phyloP scores from a whole-genome alignment of 2,113 vertebrate species.

The Salvelinus alpinus region DNA sequence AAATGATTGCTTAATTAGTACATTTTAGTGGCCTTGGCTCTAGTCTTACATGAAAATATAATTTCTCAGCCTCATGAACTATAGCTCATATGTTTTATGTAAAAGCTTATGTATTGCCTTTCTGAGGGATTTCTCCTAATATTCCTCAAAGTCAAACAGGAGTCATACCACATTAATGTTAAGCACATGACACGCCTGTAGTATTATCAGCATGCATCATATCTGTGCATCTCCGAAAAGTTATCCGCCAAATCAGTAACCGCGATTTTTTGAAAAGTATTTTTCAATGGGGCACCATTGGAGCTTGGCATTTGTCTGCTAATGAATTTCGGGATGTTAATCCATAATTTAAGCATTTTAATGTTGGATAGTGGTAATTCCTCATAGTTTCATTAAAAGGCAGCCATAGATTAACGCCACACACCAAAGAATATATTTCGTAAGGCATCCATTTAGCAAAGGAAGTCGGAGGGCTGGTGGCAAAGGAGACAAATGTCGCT shows the following conservation, averaged over 20 bases:
- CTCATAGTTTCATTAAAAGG: constrained; percentile 64
- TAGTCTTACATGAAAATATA: too few species aligned
- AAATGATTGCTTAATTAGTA: neutral
- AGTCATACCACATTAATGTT: constrained; percentile 47
- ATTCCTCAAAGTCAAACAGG: constrained; percentile 35
- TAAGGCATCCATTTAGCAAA: constrained; percentile 53
- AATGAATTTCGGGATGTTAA: constrained; percentile 43
- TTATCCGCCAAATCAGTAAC: constrained; percentile 56
- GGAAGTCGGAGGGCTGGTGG: constrained; percentile 5
- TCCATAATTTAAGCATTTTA: constrained; percentile 63
- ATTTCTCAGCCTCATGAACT: too few species aligned
- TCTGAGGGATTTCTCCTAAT: too few species aligned
- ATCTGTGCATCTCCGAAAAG: constrained; percentile 43
- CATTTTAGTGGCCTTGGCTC: too few species aligned
- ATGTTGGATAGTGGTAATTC: constrained; percentile 55
- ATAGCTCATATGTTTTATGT: too few species aligned
- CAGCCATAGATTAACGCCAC: constrained; percentile 57
- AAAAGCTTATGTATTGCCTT: too few species aligned
- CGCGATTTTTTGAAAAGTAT: constrained; percentile 44
- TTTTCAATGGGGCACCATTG: constrained; percentile 48
- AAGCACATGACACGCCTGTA: constrained; percentile 45
- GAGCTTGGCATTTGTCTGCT: constrained; percentile 32
- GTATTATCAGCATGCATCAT: constrained; percentile 36
- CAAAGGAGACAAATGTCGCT: constrained; percentile 10
- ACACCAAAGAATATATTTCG: constrained; percentile 55